Evolutionary conservation across 2,797 vertebrate genomes (phyloP).

Genomic region (Anniella stebbinsi): DNA sequence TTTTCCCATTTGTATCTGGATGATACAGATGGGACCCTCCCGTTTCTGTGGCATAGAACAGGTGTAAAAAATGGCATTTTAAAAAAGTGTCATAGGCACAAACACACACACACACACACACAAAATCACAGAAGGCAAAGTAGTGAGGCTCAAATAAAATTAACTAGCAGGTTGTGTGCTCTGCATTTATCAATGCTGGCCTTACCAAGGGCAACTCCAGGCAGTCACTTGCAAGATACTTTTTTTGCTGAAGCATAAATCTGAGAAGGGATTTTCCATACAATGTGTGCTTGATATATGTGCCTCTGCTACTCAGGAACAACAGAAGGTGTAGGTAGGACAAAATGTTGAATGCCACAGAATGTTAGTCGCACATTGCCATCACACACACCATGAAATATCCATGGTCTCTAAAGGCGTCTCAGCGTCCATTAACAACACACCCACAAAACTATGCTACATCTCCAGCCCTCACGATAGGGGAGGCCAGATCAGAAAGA

Average conservation of each 20-base stretch:
- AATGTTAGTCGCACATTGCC: background rate
- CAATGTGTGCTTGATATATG: background rate
- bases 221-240: background rate
- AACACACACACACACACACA: no score
- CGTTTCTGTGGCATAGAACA: background rate
- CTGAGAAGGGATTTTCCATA: background rate
- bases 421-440: background rate
- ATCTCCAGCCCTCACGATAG: background rate
- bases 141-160: no score
- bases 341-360: background rate
- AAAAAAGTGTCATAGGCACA: no score
- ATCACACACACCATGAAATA: background rate
- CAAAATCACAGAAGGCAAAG: no score
- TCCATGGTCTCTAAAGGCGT: background rate
- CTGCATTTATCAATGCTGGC: background rate
- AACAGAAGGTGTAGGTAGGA: background rate
- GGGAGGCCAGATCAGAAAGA: no score
- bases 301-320: background rate
- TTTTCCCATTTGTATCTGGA: background rate
- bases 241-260: background rate
- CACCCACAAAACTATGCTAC: background rate
- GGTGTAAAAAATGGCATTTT: no score
- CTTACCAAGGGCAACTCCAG: background rate
- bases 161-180: no score
- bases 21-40: background rate